A percentile compares a stretch with the other conserved stretches of the same genome.
phyloP scores from a whole-genome alignment of 2,797 vertebrate genomes.

The Caiman crocodilus region DNA sequence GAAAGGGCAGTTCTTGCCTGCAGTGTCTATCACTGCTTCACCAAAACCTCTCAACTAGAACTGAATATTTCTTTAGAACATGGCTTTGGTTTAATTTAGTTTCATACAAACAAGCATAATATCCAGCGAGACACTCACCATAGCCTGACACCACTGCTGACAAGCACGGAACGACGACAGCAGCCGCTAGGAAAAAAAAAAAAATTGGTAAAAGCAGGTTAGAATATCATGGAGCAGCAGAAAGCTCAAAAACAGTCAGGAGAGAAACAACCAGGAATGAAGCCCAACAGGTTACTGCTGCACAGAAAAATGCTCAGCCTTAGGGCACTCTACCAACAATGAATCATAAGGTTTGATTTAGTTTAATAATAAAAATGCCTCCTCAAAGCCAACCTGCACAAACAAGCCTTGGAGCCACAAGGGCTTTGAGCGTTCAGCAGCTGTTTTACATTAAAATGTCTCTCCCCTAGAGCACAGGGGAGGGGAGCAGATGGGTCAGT shows the following conservation, averaged over 20 bases:
- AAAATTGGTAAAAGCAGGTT: slow-evolving; percentile 39
- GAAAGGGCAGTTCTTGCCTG: neutral
- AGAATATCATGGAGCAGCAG: neutral
- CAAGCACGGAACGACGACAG: slow-evolving; percentile 94
- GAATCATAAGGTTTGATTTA: slow-evolving; percentile 7
- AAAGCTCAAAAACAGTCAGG: neutral
- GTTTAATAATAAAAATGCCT: neutral
- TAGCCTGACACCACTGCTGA: slow-evolving; percentile 92
- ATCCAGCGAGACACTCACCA: slow-evolving; percentile 81
- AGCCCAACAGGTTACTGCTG: neutral
- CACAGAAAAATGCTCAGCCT: slow-evolving; percentile 5
- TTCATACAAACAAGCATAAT: neutral
- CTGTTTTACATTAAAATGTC: slow-evolving; percentile 9
- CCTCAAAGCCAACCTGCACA: neutral
- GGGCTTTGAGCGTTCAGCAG: neutral
- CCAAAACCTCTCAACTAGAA: neutral
- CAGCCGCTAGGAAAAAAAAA: slow-evolving; percentile 94
- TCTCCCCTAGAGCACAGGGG: accelerated
- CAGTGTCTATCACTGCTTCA: neutral
- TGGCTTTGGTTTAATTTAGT: neutral
- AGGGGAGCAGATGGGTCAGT: neutral
- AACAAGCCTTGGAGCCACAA: neutral
- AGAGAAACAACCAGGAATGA: neutral
- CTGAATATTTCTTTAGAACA: neutral
- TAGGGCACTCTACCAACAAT: neutral